Conservation (phyloP, 2,888 invertebrate species). For the Taenaris catops region DNA sequence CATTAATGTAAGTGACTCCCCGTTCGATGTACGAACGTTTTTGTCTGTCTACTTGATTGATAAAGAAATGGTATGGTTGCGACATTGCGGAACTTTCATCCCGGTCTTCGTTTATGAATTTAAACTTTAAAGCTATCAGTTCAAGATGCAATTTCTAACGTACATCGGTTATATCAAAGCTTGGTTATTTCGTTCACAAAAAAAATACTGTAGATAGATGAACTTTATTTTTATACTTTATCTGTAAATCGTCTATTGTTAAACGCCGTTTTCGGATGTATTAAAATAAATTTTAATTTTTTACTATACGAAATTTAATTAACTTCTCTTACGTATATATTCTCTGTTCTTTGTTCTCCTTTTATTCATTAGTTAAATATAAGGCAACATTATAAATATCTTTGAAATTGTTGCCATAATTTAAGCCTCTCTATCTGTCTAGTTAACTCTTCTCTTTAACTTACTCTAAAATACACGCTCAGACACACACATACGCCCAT, state of each 20-base stretch:
- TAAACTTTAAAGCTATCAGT: slow-evolving; percentile 3
- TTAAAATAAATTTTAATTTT: too few species aligned
- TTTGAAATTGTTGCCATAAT: too few species aligned
- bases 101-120: slow-evolving; percentile 29
- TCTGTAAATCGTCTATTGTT: neutral
- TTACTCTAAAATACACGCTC: too few species aligned
- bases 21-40: slow-evolving; percentile 65
- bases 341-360: too few species aligned
- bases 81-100: slow-evolving; percentile 45
- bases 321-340: too few species aligned
- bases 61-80: slow-evolving; percentile 65
- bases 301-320: too few species aligned
- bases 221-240: slow-evolving; percentile 7
- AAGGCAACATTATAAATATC: too few species aligned
- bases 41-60: slow-evolving; percentile 71
- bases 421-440: too few species aligned
- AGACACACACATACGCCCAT: too few species aligned
- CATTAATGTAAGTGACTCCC: slow-evolving; percentile 72
- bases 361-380: too few species aligned
- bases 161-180: neutral
- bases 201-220: slow-evolving; percentile 11
- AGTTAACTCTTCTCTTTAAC: too few species aligned
- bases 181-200: slow-evolving; percentile 7
- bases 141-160: neutral
- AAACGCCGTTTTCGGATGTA: too few species aligned